Evolutionary conservation across 2,888 invertebrate species (phyloP).

Genomic region (Oscheius sp.): DNA sequence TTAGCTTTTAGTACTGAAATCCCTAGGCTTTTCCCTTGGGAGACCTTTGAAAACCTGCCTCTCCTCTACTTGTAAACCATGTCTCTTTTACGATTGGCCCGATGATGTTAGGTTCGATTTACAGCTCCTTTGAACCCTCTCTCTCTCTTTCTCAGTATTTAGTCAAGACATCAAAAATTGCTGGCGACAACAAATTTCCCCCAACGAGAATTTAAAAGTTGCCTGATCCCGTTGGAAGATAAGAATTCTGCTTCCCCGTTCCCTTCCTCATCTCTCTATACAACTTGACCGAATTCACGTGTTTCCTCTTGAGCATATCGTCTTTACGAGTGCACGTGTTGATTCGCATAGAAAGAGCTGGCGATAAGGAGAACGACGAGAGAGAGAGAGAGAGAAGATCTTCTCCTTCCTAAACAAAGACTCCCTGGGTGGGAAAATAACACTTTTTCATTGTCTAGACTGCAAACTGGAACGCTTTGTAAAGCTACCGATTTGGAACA

Average conservation of each 20-base stretch:
- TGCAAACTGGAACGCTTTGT: not conserved
- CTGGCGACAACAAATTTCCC: not conserved
- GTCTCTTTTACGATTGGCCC: too few relatives aligned
- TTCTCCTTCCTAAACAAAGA: not conserved
- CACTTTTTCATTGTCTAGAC: not conserved
- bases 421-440: not conserved
- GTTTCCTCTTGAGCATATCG: not conserved
- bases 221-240: not conserved
- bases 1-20: too few relatives aligned
- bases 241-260: not conserved
- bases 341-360: not conserved
- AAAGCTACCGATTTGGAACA: too few relatives aligned
- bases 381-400: not conserved
- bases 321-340: slow-evolving; percentile 16
- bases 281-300: slow-evolving; percentile 20
- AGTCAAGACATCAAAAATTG: too few relatives aligned
- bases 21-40: too few relatives aligned
- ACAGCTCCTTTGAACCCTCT: too few relatives aligned
- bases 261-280: not conserved
- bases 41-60: too few relatives aligned
- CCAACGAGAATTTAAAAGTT: not conserved
- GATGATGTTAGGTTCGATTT: too few relatives aligned
- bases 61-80: too few relatives aligned
- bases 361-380: not conserved
- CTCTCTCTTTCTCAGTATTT: too few relatives aligned